Conservation (phyloP, 2,888 invertebrate species). For the Hydraecia micacea region DNA sequence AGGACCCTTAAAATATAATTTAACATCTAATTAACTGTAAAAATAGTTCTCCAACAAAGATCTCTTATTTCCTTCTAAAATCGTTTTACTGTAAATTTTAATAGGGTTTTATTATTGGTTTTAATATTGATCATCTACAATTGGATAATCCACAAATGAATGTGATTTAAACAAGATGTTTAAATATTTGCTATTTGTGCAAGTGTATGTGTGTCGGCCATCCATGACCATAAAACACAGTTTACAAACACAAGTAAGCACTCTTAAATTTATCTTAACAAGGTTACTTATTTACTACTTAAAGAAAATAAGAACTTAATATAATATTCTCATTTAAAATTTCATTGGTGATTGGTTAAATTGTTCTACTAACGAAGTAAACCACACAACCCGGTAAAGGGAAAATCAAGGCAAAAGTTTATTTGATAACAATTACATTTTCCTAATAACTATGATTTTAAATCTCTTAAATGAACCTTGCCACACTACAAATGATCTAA, state of each 20-base stretch:
- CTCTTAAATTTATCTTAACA: constrained; percentile 67
- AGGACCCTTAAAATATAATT: constrained; percentile 69
- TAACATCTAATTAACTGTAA: constrained; percentile 73
- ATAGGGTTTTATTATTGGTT: constrained; percentile 47
- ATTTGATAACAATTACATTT: constrained; percentile 42
- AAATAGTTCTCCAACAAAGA: constrained; percentile 75
- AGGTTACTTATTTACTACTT: constrained; percentile 52
- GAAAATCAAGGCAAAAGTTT: constrained; percentile 35
- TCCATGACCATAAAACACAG: constrained; percentile 34
- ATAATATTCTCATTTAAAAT: constrained; percentile 41
- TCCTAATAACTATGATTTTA: constrained; percentile 44
- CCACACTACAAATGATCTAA: constrained; percentile 24
- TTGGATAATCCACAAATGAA: constrained; percentile 44
- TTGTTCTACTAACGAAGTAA: constrained; percentile 48
- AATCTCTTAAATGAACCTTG: constrained; percentile 38
- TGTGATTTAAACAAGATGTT: constrained; percentile 23
- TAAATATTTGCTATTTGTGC: constrained; percentile 62
- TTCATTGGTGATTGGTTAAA: constrained; percentile 62
- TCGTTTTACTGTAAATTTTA: constrained; percentile 57
- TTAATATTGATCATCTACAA: constrained; percentile 22
- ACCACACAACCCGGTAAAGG: constrained; percentile 51
- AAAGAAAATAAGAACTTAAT: constrained; percentile 58
- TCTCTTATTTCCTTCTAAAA: constrained; percentile 66
- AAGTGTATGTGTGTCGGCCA: constrained; percentile 39
- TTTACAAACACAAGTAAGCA: constrained; percentile 60